phyloP scores from a whole-genome alignment of 1,140 invertebrate genomes.

The Potamilus streckersoni region DNA sequence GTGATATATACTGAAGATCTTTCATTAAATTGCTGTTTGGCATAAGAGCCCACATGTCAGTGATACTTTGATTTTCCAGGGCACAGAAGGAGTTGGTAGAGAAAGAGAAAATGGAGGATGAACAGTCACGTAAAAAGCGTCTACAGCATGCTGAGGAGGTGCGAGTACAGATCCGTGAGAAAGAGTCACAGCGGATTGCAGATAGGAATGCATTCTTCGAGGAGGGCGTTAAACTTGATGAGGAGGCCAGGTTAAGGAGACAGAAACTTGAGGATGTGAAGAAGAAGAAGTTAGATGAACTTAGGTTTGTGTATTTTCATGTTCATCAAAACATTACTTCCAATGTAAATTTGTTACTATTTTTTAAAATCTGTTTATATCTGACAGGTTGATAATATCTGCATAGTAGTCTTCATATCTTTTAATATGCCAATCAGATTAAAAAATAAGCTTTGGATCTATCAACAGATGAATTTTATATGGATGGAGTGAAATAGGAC shows the following conservation, averaged over 20 bases:
- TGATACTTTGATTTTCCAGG: slow-evolving; percentile 36
- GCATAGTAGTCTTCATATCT: no score
- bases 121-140: slow-evolving; percentile 46
- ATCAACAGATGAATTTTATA: no score
- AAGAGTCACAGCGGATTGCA: slow-evolving; percentile 61
- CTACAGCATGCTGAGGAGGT: slow-evolving; percentile 62
- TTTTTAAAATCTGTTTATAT: no score
- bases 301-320: slow-evolving; percentile 56
- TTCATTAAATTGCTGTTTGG: no score
- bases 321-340: no score
- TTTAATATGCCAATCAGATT: no score
- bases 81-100: slow-evolving; percentile 67
- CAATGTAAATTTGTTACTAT: no score
- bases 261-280: slow-evolving; percentile 66
- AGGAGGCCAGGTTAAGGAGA: slow-evolving; percentile 62
- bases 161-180: slow-evolving; percentile 64
- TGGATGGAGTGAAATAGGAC: no score
- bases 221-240: slow-evolving; percentile 66
- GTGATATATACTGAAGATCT: no score
- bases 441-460: no score
- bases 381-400: no score
- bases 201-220: slow-evolving; percentile 67
- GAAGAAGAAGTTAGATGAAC: slow-evolving; percentile 65
- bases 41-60: no score
- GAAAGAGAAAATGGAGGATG: slow-evolving; percentile 64